Conservation (phyloP, 2,888 invertebrate species). For the Hemicrepidius hirtus region DNA sequence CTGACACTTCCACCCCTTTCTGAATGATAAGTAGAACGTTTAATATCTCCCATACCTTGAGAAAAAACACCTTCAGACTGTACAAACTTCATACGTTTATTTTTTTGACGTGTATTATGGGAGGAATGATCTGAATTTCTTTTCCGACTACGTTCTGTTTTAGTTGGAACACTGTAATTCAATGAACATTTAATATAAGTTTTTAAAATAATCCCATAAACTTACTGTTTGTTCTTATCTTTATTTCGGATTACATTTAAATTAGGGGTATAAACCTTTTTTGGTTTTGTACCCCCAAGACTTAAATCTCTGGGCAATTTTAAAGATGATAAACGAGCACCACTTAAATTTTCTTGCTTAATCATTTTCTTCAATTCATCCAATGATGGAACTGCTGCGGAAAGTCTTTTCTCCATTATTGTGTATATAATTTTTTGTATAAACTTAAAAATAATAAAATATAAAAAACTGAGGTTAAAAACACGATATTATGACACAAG, state of each 20-base stretch:
- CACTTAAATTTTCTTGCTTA: constrained; percentile 50
- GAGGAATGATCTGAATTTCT: neutral
- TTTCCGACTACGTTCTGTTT: neutral
- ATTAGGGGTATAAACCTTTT: constrained; percentile 68
- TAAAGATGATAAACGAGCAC: constrained; percentile 64
- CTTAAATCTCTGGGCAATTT: constrained; percentile 67
- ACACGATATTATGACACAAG: too few relatives aligned
- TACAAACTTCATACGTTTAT: constrained; percentile 57
- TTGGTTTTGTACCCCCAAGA: constrained; percentile 66
- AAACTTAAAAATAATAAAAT: too few relatives aligned
- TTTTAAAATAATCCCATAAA: neutral
- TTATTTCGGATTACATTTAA: constrained; percentile 67
- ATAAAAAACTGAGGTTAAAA: neutral
- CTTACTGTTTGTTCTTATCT: constrained; percentile 54
- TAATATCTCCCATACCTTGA: constrained; percentile 63
- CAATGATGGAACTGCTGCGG: constrained; percentile 10
- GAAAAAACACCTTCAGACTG: constrained; percentile 68
- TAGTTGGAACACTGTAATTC: neutral
- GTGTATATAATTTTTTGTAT: neutral
- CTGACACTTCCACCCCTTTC: constrained; percentile 43
- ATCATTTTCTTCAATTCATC: constrained; percentile 43
- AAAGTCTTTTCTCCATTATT: constrained; percentile 29
- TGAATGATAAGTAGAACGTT: constrained; percentile 55
- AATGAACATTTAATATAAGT: neutral
- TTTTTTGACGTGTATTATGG: neutral